phyloP scores from a whole-genome alignment of 2,888 invertebrate species.

The Cheilosia variabilis region DNA sequence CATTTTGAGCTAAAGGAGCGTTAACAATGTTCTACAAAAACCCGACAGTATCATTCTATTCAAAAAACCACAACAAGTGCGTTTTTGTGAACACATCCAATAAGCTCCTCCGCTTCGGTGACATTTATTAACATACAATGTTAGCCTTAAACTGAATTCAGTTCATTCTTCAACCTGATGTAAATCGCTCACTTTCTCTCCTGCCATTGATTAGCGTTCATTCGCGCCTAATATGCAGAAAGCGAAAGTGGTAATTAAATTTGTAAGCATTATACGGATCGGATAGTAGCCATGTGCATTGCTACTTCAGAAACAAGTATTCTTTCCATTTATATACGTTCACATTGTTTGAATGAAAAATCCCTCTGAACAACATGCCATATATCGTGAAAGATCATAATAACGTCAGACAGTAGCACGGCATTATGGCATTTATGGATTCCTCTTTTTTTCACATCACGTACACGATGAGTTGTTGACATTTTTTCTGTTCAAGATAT shows the following conservation, averaged over 20 bases:
- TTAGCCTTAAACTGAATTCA: not conserved
- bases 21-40: no score
- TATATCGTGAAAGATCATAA: conserved; percentile 8
- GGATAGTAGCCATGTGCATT: conserved; percentile 17
- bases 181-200: conserved; percentile 46
- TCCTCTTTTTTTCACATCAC: conserved; percentile 15
- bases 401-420: conserved; percentile 31
- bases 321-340: conserved; percentile 6
- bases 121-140: not conserved
- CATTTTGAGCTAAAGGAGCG: no score
- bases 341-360: not conserved
- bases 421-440: conserved; percentile 18
- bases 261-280: conserved; percentile 25
- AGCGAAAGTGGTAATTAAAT: conserved; percentile 66
- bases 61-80: no score
- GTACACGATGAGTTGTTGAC: conserved; percentile 27
- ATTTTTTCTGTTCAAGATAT: conserved; percentile 4
- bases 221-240: conserved; percentile 14
- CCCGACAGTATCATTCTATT: no score
- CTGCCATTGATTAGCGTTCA: conserved; percentile 51
- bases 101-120: not conserved
- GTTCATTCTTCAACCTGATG: not conserved
- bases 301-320: conserved; percentile 7
- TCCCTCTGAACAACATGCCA: not conserved
- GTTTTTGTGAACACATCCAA: no score